These are phyloP conservation scores for Tetragonula carbonaria DNA, from an alignment of 2,888 invertebrate species.

Conservation along the genomic window DNA sequence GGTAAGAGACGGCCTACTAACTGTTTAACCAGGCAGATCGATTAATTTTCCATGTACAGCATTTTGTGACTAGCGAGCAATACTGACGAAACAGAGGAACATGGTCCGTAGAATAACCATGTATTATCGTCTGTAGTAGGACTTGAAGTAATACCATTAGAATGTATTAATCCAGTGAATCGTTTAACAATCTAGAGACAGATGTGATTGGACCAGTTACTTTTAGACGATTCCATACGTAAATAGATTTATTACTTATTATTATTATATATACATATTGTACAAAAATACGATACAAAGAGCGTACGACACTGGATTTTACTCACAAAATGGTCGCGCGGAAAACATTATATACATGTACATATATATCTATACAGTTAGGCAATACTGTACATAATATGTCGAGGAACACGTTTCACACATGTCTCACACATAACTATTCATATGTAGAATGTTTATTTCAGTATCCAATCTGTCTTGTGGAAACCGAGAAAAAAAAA, in stretches of 20 bases:
- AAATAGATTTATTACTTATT: constrained; percentile 12
- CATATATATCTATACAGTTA: constrained; percentile 58
- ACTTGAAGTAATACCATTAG: constrained; percentile 75
- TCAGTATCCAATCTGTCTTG: constrained; percentile 88
- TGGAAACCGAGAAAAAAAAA: constrained; percentile 41
- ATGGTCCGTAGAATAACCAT: constrained; percentile 82
- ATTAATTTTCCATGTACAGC: constrained; percentile 80
- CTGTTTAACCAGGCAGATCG: constrained; percentile 75
- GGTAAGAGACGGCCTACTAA: constrained; percentile 84
- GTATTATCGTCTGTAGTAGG: constrained; percentile 78
- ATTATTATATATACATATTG: constrained; percentile 24
- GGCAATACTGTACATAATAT: constrained; percentile 80
- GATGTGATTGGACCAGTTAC: constrained; percentile 82
- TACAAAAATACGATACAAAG: constrained; percentile 30
- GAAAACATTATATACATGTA: constrained; percentile 47
- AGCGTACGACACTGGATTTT: constrained; percentile 63
- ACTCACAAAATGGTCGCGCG: constrained; percentile 44
- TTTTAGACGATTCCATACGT: constrained; percentile 33
- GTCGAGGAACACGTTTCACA: constrained; percentile 78
- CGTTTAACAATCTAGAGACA: constrained; percentile 83
- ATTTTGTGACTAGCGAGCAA: constrained; percentile 82
- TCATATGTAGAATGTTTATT: constrained; percentile 87
- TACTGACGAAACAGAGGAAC: constrained; percentile 77
- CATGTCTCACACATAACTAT: constrained; percentile 78
- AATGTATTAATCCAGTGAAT: constrained; percentile 78